Evolutionary conservation across 2,113 vertebrate genomes (phyloP).

Genomic region (Arothron firmamentum): DNA sequence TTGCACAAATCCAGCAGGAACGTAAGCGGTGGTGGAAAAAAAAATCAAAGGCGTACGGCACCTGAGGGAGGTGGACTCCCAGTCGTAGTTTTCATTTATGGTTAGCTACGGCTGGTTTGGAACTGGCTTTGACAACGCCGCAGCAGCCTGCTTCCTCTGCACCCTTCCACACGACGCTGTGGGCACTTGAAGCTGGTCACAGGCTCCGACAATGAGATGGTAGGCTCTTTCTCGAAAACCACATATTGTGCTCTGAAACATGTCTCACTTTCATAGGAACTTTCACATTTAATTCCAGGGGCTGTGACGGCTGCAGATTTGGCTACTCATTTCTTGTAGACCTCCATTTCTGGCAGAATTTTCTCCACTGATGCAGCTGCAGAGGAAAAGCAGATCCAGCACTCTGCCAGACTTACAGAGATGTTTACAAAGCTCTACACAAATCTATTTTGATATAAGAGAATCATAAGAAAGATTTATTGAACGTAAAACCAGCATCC

Average conservation of each 20-base stretch:
- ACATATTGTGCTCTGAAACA: slow-evolving; percentile 35
- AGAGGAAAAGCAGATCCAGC: slow-evolving; percentile 24
- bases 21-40: slow-evolving; percentile 48
- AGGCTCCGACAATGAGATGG: slow-evolving; percentile 25
- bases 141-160: slow-evolving; percentile 38
- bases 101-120: slow-evolving; percentile 44
- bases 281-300: slow-evolving; percentile 41
- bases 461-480: slow-evolving; percentile 13
- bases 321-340: slow-evolving; percentile 33
- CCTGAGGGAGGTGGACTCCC: slow-evolving; percentile 61
- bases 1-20: slow-evolving; percentile 56
- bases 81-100: slow-evolving; percentile 54
- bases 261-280: slow-evolving; percentile 46
- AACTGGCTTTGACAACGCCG: slow-evolving; percentile 46
- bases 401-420: slow-evolving; percentile 26
- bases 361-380: slow-evolving; percentile 11
- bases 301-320: slow-evolving; percentile 40
- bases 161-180: slow-evolving; percentile 25
- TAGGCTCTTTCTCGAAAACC: slow-evolving; percentile 19
- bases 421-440: slow-evolving; percentile 34
- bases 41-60: slow-evolving; percentile 50
- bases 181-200: slow-evolving; percentile 18
- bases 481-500: slow-evolving; percentile 11
- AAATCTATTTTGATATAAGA: slow-evolving; percentile 29
- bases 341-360: slow-evolving; percentile 35